Evolutionary conservation across 2,113 vertebrate genomes (phyloP).

Genomic region (Gopherus flavomarginatus): DNA sequence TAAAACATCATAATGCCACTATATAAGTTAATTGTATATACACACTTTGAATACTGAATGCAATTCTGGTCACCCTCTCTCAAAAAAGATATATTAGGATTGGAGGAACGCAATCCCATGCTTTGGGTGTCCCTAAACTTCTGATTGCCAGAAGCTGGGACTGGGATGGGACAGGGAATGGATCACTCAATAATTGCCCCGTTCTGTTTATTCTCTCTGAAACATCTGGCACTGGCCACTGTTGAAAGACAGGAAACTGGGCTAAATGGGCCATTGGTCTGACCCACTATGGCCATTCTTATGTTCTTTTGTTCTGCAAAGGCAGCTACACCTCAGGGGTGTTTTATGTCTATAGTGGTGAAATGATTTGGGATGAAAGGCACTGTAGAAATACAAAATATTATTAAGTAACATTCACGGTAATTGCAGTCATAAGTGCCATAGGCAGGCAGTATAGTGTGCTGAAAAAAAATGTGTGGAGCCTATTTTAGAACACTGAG

Average conservation of each 20-base stretch:
- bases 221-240: neutral
- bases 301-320: accelerated
- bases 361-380: neutral
- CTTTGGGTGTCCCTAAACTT: neutral
- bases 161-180: neutral
- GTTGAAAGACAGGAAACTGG: neutral
- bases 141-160: neutral
- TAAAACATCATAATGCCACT: neutral
- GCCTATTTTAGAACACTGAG: neutral
- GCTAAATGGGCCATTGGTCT: neutral
- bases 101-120: neutral
- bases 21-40: neutral
- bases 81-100: neutral
- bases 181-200: neutral
- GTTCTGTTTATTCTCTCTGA: neutral
- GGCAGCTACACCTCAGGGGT: neutral
- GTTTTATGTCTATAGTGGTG: neutral
- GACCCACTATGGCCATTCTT: neutral
- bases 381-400: neutral
- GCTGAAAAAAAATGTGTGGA: neutral
- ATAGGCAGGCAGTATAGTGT: neutral
- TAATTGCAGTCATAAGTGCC: neutral
- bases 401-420: neutral
- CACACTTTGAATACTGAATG: neutral
- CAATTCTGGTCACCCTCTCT: neutral